Conservation (phyloP, 2,113 vertebrate genomes). For the Phalacrocorax pelagicus region DNA sequence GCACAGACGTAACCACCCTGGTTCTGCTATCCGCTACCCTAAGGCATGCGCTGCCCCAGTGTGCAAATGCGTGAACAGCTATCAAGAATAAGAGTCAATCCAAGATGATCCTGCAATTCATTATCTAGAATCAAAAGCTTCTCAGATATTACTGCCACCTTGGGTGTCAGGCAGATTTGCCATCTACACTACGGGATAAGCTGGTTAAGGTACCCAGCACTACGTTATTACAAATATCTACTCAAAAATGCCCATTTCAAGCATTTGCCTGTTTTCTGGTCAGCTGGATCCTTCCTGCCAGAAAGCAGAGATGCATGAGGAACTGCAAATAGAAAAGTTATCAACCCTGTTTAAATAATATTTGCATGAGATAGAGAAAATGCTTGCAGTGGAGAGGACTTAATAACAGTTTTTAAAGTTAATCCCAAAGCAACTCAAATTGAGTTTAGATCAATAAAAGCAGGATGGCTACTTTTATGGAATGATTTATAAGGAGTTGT, state of each 20-base stretch:
- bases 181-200: background rate
- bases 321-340: background rate
- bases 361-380: conserved; percentile 2
- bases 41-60: fast-evolving
- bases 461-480: conserved; percentile 56
- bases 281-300: background rate
- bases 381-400: background rate
- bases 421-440: conserved; percentile 53
- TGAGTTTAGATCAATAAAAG: conserved; percentile 65
- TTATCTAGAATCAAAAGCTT: background rate
- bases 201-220: background rate
- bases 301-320: background rate
- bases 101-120: background rate
- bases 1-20: background rate
- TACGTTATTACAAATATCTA: background rate
- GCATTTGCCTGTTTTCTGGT: background rate
- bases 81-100: background rate
- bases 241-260: background rate
- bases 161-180: background rate
- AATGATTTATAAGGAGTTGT: conserved; percentile 62
- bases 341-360: background rate
- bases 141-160: background rate
- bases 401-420: conserved; percentile 33
- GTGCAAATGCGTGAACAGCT: background rate
- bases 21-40: background rate